Evolutionary conservation across 2,113 vertebrate genomes (phyloP), one percentile per base, ranked within the genome.

Genomic region (Passer domesticus): DNA sequence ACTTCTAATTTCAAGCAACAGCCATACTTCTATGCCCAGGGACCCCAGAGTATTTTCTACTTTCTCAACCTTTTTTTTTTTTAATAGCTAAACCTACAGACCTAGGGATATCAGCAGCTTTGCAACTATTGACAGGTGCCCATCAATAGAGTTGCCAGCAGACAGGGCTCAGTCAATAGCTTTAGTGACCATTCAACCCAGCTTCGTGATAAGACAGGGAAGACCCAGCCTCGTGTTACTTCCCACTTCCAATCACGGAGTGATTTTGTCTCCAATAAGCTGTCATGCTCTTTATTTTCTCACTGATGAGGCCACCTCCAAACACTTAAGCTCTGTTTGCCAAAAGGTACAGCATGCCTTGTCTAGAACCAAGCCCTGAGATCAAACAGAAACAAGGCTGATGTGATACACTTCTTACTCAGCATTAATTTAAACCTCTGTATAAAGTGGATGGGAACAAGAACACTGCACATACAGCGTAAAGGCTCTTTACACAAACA

Each of bases 111-210:
- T 66, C 90, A 94, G 37, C 37, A 66, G 72, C 81, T 91, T 50
- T 78, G 50, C 73, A 81, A 7, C 37, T 90, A 93, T 60, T 87
- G 93, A 89, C 91, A 96, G 85, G 62, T 87, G 75, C 56, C 84
- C 66, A 70, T 92, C 75, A 91, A 94, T 83, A 93, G 6, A 39
- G 59, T 2, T n/a, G 66, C 39, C 44, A 87, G 62, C 83, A 92
- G 55, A 73, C 63, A 88, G n/a, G 60, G 60, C 35, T 95, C 37
- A n/a, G 62, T 94, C 84, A 90, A 96, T 83, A 91, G 56, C 62
- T 79, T 85, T 33, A 64, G 73, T 10, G 52, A 58, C 77, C 53
- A 53, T 35, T 84, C 80, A 91, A 44, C 46, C 14, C 43, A 30
- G 27, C 24, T 77, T 52, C 24, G 31, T 67, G 50, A 37, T 1